A percentile compares a stretch with the other conserved stretches of the same genome.
Evolutionary conservation across 1,140 invertebrate species (phyloP).

Genomic region (Lordiphosa collinella): DNA sequence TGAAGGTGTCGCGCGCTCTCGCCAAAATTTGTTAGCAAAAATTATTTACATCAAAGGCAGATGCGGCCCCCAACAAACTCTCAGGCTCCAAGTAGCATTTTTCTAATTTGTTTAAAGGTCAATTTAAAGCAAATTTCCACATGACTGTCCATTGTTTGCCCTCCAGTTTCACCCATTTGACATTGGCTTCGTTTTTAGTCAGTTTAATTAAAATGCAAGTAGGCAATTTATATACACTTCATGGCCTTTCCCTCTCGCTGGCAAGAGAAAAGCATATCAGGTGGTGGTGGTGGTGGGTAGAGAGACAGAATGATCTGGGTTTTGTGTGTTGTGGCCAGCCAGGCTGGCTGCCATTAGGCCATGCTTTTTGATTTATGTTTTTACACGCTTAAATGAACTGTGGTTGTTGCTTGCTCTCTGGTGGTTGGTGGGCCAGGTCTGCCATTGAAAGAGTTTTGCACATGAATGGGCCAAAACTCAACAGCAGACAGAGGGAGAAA

Average conservation of each 20-base stretch:
- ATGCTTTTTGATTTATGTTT: conserved; percentile 74
- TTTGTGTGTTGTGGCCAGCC: conserved; percentile 20
- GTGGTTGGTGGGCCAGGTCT: conserved; percentile 3
- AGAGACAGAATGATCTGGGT: conserved; percentile 1
- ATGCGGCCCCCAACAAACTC: conserved; percentile 47
- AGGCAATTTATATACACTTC: conserved; percentile 77
- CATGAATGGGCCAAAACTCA: conserved; percentile 60
- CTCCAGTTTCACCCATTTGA: conserved; percentile 55
- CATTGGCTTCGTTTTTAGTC: conserved; percentile 70
- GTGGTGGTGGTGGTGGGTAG: not conserved
- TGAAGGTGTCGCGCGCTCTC: conserved; percentile 41
- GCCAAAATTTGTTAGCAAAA: conserved; percentile 36
- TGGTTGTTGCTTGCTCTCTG: conserved; percentile 38
- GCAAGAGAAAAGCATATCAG: no score
- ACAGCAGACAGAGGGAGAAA: conserved; percentile 2
- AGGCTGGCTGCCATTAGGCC: conserved; percentile 60
- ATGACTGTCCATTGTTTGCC: conserved; percentile 54
- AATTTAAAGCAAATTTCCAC: conserved; percentile 70
- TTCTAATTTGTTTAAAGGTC: conserved; percentile 68
- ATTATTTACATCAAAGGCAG: conserved; percentile 69
- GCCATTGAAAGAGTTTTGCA: conserved; percentile 62
- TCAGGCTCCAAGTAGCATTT: conserved; percentile 15
- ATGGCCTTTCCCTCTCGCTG: conserved; percentile 19
- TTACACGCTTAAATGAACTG: conserved; percentile 75
- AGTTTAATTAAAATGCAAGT: conserved; percentile 78